Percentiles rank a stretch among this genome's conserved stretches.
Evolutionary conservation across 2,113 vertebrate species (phyloP).

Genomic region (Heptranchias perlo): DNA sequence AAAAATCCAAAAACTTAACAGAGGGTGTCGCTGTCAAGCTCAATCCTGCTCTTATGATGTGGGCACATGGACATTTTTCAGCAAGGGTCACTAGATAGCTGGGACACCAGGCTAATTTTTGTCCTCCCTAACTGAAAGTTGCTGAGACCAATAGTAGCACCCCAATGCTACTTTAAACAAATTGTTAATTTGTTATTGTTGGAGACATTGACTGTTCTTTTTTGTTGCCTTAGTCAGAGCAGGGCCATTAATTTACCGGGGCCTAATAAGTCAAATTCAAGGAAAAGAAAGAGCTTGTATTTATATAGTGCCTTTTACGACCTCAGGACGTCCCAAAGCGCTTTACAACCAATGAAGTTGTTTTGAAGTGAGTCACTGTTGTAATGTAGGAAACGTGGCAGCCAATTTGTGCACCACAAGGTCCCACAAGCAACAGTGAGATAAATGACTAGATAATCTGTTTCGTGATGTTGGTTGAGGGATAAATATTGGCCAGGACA

Average conservation of each 20-base stretch:
- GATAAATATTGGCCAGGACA: neutral
- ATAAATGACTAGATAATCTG: neutral
- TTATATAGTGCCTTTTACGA: too few species aligned
- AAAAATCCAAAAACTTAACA: neutral
- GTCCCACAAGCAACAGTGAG: neutral
- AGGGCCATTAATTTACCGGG: neutral
- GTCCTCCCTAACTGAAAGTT: neutral
- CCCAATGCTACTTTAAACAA: neutral
- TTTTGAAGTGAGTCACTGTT: too few species aligned
- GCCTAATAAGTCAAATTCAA: neutral
- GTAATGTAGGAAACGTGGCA: too few species aligned
- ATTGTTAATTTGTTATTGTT: neutral
- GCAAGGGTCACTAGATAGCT: neutral
- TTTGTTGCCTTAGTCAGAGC: neutral
- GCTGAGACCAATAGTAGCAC: neutral
- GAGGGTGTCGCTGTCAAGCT: neutral
- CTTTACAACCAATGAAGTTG: too few species aligned
- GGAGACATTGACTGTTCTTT: neutral
- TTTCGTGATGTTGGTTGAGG: neutral
- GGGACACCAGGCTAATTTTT: neutral
- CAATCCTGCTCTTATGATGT: neutral
- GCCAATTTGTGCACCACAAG: too few species aligned
- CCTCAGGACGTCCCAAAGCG: too few species aligned
- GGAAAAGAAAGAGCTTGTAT: neutral
- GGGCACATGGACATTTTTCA: neutral